Evolutionary conservation across 2,797 vertebrate species (phyloP), one percentile per base, ranked within the genome.

Genomic region (Falco concolor): DNA sequence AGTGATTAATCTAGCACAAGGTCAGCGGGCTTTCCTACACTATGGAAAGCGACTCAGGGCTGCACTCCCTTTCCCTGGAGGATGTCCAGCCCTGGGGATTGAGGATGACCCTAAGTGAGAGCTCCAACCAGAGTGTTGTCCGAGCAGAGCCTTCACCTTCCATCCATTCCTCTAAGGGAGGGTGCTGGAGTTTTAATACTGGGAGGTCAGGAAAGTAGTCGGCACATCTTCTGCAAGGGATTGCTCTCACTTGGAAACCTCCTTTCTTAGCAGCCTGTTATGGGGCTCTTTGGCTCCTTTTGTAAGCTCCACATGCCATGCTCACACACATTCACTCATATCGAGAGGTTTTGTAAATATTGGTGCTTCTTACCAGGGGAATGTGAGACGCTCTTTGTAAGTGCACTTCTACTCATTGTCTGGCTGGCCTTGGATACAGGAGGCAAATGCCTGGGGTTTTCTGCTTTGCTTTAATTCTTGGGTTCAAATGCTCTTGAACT

Each of bases 401-500:
- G 61, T 20, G 63, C 50, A 40, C 83, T 89, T 83, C 85, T 92
- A 45, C 49, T 63, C 75, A 87, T 91, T 95, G 88, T 83, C 82
- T 89, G 75, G 7, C 56, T 89, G 81, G 81, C 86, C 79, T 94
- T 87, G 88, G 36, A 36, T 64, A 28, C 3, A 2, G 75, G 59
- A 95, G 69, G 53, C 75, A 78, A 74, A 77, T 1, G 23, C 72
- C 53, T 52, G 77, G 53, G 47, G 67, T 87, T 73, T 93, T 92
- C 73, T 89, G 45, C 84, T 82, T 86, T 42, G 42, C 57, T 84
- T 89, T 92, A 67, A 89, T 79, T 77, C 79, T 89, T 86, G 61
- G 54, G 80, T 96, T 95, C 67, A 91, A 86, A 91, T 22, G 61
- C 82, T 92, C 81, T 91, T 84, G 92, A 95, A 85, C 52, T n/a